These are phyloP conservation scores for Campylomormyrus tamandua DNA, from an alignment of 2,113 vertebrate genomes.

Conservation along the genomic window DNA sequence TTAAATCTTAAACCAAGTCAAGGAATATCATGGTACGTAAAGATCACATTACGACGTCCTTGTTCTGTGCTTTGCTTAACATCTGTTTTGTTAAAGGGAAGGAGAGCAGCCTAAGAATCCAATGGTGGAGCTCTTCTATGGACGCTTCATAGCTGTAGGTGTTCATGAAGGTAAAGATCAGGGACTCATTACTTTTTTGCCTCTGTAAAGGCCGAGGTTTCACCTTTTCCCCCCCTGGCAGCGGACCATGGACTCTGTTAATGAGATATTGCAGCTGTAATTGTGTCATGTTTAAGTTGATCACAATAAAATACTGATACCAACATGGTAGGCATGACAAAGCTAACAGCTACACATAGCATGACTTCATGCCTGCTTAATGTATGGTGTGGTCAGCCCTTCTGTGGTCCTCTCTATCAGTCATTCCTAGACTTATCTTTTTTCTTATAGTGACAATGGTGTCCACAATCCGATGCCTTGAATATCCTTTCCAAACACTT, in stretches of 20 bases:
- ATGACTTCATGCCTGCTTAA: background rate
- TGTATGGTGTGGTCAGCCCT: background rate
- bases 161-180: slow-evolving; percentile 82
- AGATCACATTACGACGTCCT: background rate
- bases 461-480: background rate
- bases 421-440: background rate
- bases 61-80: background rate
- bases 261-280: slow-evolving; percentile 51
- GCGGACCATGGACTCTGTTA: slow-evolving; percentile 58
- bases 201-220: slow-evolving; percentile 16
- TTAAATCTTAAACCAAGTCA: background rate
- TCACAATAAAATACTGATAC: slow-evolving; percentile 49
- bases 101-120: slow-evolving; percentile 97
- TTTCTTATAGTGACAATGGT: background rate
- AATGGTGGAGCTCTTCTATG: slow-evolving; percentile 97
- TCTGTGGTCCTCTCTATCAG: background rate
- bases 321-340: slow-evolving; percentile 26
- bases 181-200: background rate
- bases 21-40: background rate
- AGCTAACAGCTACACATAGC: background rate
- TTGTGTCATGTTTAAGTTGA: slow-evolving; percentile 40
- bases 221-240: slow-evolving; percentile 37
- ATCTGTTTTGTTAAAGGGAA: slow-evolving; percentile 64
- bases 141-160: slow-evolving; percentile 88
- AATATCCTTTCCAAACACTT: background rate